Percentiles rank a stretch among this genome's conserved stretches.
Conservation (phyloP, 2,113 vertebrate genomes). For the Cygnus buccinator region DNA sequence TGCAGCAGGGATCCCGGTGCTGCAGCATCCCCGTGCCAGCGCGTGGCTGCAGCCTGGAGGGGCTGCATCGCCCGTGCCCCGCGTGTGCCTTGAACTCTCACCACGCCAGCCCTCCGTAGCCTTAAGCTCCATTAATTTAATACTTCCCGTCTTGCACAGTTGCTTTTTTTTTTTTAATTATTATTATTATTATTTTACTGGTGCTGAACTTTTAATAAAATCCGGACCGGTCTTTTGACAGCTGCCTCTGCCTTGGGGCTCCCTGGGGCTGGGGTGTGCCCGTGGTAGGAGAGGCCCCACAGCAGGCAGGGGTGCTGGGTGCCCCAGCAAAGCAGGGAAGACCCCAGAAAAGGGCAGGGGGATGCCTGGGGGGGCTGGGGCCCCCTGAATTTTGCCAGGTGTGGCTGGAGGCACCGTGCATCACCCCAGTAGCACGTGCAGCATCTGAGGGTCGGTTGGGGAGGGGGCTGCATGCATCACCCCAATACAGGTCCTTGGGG, state of each 20-base stretch:
- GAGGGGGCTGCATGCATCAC: neutral
- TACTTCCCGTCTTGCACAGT: neutral
- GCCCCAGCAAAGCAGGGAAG: neutral
- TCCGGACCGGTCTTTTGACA: neutral
- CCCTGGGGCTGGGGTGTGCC: neutral
- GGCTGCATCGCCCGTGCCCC: accelerated
- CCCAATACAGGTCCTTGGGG: neutral
- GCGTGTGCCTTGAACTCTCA: neutral
- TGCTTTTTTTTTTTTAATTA: neutral
- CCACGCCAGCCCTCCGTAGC: slow-evolving; percentile 7
- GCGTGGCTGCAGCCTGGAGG: accelerated
- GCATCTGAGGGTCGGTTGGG: neutral
- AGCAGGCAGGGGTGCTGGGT: neutral
- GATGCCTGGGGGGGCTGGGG: neutral
- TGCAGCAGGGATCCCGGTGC: accelerated
- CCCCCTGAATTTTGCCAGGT: accelerated
- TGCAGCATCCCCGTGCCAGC: accelerated
- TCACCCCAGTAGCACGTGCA: accelerated
- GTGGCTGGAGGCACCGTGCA: neutral
- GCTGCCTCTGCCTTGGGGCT: neutral
- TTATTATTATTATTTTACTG: neutral
- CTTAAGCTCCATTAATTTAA: slow-evolving; percentile 64
- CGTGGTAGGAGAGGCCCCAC: neutral
- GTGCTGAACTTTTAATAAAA: slow-evolving; percentile 65
- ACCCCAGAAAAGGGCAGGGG: accelerated